Evolutionary conservation across 2,113 vertebrate genomes (phyloP).

Genomic region (Lophotis ruficrista): DNA sequence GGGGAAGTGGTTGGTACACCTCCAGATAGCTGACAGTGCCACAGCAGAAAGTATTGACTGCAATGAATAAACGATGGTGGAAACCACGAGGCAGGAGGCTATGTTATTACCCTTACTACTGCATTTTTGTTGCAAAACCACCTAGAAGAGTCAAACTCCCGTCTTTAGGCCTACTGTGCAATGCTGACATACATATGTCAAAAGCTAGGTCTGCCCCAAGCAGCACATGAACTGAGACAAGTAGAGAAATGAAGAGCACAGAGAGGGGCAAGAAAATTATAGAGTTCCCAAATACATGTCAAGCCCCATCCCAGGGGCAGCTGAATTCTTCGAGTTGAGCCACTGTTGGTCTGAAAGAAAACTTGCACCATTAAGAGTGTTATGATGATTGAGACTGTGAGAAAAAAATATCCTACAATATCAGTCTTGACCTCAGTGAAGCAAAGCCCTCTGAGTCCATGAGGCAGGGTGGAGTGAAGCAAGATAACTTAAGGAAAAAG

Average conservation of each 20-base stretch:
- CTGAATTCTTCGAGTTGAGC: background rate
- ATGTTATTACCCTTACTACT: background rate
- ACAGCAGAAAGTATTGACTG: background rate
- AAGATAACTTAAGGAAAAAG: slow-evolving; percentile 51
- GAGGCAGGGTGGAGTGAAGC: slow-evolving; percentile 31
- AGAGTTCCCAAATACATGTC: background rate
- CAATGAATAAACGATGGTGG: background rate
- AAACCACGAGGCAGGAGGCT: background rate
- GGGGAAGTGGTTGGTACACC: background rate
- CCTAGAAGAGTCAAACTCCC: background rate
- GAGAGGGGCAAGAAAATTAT: background rate
- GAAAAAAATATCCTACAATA: slow-evolving; percentile 8
- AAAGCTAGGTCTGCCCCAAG: background rate
- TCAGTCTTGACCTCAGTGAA: slow-evolving; percentile 17
- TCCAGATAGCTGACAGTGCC: background rate
- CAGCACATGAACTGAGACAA: background rate
- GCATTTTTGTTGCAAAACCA: background rate
- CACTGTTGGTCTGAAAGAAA: background rate
- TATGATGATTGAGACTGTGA: background rate
- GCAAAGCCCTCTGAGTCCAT: slow-evolving; percentile 10
- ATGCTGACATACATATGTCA: background rate
- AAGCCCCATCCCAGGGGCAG: background rate
- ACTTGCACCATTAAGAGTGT: background rate
- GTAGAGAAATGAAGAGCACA: background rate
- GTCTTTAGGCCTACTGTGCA: background rate